Evolutionary conservation across 2,113 vertebrate genomes (phyloP).

Genomic region (Scytalopus superciliaris): DNA sequence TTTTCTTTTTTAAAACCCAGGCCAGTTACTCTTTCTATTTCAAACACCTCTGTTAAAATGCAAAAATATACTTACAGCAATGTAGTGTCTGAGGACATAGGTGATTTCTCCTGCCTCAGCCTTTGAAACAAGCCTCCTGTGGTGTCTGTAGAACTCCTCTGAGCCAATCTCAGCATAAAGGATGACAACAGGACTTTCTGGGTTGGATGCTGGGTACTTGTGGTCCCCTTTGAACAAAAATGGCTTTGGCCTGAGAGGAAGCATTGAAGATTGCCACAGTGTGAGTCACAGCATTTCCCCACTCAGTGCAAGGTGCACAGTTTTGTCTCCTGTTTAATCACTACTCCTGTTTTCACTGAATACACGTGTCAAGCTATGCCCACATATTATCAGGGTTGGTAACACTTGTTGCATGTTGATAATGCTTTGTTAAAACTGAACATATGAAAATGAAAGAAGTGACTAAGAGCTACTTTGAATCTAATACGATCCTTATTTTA

Average conservation of each 20-base stretch:
- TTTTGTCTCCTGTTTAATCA: neutral
- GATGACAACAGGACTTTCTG: constrained; percentile 85
- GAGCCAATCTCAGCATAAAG: constrained; percentile 90
- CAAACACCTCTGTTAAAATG: neutral
- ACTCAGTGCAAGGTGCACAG: neutral
- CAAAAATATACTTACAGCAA: constrained; percentile 77
- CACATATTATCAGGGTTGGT: neutral
- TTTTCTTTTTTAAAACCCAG: neutral
- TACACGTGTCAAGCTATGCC: neutral
- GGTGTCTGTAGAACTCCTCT: constrained; percentile 82
- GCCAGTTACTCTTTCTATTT: neutral
- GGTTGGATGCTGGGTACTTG: constrained; percentile 80
- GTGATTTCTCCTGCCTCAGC: constrained; percentile 82
- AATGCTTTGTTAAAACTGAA: neutral
- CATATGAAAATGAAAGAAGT: neutral
- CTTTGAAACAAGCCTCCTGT: constrained; percentile 78
- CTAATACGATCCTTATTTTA: neutral
- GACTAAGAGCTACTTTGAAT: neutral
- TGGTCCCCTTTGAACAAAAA: constrained; percentile 96
- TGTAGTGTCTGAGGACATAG: constrained; percentile 90
- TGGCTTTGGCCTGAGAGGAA: constrained; percentile 84
- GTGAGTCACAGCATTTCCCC: neutral
- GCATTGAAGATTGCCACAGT: neutral
- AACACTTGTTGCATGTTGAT: neutral
- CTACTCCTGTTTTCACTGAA: neutral